Evolutionary conservation across 53 echinoderm and acorn worm genomes (phyloP), one percentile per base, ranked within the genome.

Genomic region (Apostichopus leukothele): DNA sequence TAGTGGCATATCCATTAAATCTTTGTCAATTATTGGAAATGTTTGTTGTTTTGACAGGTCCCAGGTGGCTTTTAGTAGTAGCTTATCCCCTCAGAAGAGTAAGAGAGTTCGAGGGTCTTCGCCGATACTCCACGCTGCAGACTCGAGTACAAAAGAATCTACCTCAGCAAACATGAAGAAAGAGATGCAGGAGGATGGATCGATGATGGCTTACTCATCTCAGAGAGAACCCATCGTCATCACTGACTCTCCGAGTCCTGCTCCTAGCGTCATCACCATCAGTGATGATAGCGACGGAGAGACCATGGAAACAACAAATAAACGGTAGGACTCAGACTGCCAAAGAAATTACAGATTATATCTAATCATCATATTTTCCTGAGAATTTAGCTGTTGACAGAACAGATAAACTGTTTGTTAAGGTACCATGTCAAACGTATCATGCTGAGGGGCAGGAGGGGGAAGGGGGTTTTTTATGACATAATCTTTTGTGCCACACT

Each of bases 21-120:
- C 20, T 76, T 76, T 7, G 80, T 57, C 8, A 27, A 4, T 57
- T 87, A n/a, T 87, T 87, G 27, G 27, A 27, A 27, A 27, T 27
- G 1, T 27, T 27, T 27, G 27, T 54, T 12, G 13, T 68, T 74
- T 23, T 83, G 27, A 27, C 27, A 95, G 98, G 86, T 91, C 94
- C 8, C 94, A 95, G 16, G 94, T 90, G 9, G 95, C 95, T 13
- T 95, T 98, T 81, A 98, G 92, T 85, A 98, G 95, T 55, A 98
- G 98, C 87, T 89, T 98, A 52, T 98, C 98, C 52, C 98, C 98
- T 16, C 98, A 98, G 94, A 98, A 98, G 91, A 94, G 88, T 90
- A 96, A 98, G 86, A 94, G 98, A 16, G 94, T 98, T 18, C 83
- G 94, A 50, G 98, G 94, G 2, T 93, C 92, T 74, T 94, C 95